Evolutionary conservation across 2,888 invertebrate genomes (phyloP).

Genomic region (Heteromurus nitidus): DNA sequence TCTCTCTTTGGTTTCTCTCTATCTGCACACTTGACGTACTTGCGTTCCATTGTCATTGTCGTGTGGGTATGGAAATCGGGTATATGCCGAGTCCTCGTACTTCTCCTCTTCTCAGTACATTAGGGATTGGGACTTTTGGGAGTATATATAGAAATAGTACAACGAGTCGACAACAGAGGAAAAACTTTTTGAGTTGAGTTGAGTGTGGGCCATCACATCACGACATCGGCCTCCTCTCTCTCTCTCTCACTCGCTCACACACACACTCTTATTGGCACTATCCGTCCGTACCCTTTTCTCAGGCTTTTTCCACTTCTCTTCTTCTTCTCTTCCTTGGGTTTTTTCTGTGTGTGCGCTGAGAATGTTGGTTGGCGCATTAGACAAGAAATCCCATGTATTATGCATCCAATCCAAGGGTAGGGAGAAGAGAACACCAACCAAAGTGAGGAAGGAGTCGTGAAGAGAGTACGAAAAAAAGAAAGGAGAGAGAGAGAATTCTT

Average conservation of each 20-base stretch:
- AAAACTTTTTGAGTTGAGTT: too few relatives aligned
- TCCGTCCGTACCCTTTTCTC: constrained; percentile 27
- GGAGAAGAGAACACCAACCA: neutral
- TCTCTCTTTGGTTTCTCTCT: neutral
- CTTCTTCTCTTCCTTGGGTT: constrained; percentile 20
- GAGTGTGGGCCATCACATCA: constrained; percentile 17
- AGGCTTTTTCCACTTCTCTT: constrained; percentile 21
- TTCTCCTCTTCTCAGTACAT: too few relatives aligned
- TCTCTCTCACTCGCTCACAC: constrained; percentile 12
- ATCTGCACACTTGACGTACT: neutral
- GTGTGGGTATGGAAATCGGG: constrained; percentile 28
- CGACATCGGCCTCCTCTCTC: constrained; percentile 17
- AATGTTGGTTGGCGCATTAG: neutral
- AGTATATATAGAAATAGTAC: neutral
- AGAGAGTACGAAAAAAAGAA: neutral
- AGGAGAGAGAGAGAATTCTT: neutral
- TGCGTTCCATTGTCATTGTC: constrained; percentile 7
- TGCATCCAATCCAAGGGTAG: constrained; percentile 13
- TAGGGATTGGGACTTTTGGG: neutral
- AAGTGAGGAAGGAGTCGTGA: neutral
- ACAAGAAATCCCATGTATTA: neutral
- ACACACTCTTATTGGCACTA: constrained; percentile 12
- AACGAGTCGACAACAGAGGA: neutral
- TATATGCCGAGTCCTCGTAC: too few relatives aligned
- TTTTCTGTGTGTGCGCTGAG: neutral